Percentiles rank a stretch among this genome's conserved stretches.
These are phyloP conservation scores for Okamejei kenojei DNA, from an alignment of 2,797 vertebrate species.

Conservation along the genomic window DNA sequence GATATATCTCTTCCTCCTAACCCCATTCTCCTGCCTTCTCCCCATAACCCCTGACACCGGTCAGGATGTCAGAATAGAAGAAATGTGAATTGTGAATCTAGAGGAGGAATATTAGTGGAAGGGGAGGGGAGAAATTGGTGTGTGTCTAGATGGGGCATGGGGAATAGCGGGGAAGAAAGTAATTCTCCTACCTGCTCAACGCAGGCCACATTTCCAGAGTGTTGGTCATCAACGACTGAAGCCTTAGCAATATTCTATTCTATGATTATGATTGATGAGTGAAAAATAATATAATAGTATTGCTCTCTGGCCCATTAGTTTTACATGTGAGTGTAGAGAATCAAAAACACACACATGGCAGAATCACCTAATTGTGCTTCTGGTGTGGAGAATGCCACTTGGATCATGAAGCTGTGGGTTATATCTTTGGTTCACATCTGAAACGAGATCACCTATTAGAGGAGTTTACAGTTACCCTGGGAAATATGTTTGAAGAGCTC, in stretches of 20 bases:
- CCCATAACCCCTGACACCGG: too few relatives aligned
- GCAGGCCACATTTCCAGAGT: not conserved
- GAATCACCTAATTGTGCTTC: not conserved
- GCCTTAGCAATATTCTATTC: not conserved
- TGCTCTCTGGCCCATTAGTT: not conserved
- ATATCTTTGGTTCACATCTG: not conserved
- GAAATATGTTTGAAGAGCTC: not conserved
- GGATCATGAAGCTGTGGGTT: not conserved
- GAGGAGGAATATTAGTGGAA: too few relatives aligned
- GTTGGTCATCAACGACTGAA: not conserved
- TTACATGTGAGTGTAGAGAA: not conserved
- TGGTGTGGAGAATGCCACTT: not conserved
- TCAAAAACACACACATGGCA: not conserved
- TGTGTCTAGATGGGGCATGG: too few relatives aligned
- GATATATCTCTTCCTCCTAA: too few relatives aligned
- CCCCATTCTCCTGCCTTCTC: too few relatives aligned
- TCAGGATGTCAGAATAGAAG: too few relatives aligned
- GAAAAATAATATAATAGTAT: too few relatives aligned
- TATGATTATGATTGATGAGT: too few relatives aligned
- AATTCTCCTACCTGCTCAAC: not conserved
- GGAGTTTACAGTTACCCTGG: not conserved
- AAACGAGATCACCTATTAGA: not conserved
- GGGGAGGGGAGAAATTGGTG: too few relatives aligned
- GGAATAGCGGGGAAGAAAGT: not conserved
- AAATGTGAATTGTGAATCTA: too few relatives aligned